phyloP scores from a whole-genome alignment of 2,797 vertebrate genomes.

The Aselliscus stoliczkanus region DNA sequence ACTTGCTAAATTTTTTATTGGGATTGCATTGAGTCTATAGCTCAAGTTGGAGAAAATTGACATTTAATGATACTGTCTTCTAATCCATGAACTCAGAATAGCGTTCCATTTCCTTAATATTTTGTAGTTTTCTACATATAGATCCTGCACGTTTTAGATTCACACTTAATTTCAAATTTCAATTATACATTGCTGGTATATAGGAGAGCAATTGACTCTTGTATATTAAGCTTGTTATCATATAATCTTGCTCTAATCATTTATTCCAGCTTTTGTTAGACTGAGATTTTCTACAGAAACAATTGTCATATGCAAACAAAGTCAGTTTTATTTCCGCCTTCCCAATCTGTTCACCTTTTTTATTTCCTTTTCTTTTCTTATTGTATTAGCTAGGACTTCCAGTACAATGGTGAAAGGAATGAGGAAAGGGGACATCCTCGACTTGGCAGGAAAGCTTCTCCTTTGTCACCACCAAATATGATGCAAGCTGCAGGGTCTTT shows the following conservation, averaged over 20 bases:
- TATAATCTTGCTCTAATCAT: background rate
- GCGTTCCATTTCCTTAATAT: background rate
- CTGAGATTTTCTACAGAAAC: background rate
- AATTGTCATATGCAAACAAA: background rate
- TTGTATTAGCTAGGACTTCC: background rate
- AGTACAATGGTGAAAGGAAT: background rate
- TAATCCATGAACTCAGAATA: background rate
- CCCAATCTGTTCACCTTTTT: background rate
- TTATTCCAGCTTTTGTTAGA: background rate
- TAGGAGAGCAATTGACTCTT: background rate
- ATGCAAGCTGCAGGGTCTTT: background rate
- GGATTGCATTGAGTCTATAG: background rate
- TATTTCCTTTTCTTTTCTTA: background rate
- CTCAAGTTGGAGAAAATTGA: background rate
- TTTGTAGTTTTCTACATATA: background rate
- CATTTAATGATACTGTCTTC: background rate
- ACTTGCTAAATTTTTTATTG: background rate
- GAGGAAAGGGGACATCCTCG: background rate
- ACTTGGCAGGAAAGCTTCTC: background rate
- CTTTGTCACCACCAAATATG: background rate
- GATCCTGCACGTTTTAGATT: background rate
- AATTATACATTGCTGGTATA: background rate
- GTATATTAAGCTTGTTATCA: background rate
- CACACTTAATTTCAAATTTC: background rate
- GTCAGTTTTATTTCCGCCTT: background rate